These are phyloP conservation scores for Tylochromis polylepis DNA, from an alignment of 2,113 vertebrate genomes.

Conservation along the genomic window DNA sequence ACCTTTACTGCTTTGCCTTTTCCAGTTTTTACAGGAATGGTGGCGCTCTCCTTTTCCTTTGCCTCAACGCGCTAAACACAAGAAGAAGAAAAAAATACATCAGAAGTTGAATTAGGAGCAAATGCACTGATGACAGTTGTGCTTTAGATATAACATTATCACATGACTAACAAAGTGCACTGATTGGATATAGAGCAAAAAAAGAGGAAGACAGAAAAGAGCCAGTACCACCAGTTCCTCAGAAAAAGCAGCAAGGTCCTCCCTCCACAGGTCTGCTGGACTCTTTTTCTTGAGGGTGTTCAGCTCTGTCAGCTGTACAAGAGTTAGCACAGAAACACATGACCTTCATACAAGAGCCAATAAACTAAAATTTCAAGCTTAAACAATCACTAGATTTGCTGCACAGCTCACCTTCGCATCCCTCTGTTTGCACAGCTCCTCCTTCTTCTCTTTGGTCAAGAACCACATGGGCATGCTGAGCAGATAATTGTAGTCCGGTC, in stretches of 20 bases:
- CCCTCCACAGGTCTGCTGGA: constrained; percentile 86
- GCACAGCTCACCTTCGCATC: constrained; percentile 78
- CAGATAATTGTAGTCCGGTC: constrained; percentile 93
- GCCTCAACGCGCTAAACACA: constrained; percentile 74
- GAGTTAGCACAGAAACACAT: not conserved
- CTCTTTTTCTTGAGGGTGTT: constrained; percentile 79
- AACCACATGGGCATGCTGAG: constrained; percentile 97
- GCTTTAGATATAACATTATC: not conserved
- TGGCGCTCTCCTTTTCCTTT: constrained; percentile 75
- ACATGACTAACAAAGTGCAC: not conserved
- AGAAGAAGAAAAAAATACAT: not conserved
- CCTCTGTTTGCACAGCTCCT: constrained; percentile 89
- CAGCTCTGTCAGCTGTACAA: constrained; percentile 74
- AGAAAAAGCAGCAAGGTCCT: constrained; percentile 85
- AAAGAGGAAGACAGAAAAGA: not conserved
- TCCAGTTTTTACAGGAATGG: constrained; percentile 67
- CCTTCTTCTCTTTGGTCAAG: constrained; percentile 95
- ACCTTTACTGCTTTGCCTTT: constrained; percentile 76
- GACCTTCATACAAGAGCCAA: not conserved
- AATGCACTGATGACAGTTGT: not conserved
- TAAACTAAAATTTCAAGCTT: not conserved
- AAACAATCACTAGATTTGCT: not conserved
- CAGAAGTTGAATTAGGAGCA: not conserved
- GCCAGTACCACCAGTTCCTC: constrained; percentile 82
- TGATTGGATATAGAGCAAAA: not conserved